Evolutionary conservation across 1,140 invertebrate species (phyloP).

Genomic region (Anadara kagoshimensis): DNA sequence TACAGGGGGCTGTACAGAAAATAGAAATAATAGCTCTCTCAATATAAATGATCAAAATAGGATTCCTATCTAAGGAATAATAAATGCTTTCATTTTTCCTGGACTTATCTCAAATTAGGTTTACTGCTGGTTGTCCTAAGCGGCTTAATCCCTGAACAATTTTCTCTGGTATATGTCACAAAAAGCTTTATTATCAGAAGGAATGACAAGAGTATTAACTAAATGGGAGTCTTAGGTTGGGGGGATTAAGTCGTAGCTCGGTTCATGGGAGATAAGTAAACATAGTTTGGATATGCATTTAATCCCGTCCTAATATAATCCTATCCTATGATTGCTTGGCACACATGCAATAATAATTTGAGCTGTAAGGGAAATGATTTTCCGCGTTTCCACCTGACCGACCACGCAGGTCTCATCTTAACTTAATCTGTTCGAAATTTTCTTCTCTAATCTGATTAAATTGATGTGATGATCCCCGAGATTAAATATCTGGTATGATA

Average conservation of each 20-base stretch:
- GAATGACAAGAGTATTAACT: background rate
- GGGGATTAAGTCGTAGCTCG: constrained; percentile 28
- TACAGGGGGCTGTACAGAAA: constrained; percentile 8
- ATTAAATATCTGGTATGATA: no score
- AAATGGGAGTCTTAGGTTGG: constrained; percentile 5
- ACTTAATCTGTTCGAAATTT: no score
- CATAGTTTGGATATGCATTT: constrained; percentile 39
- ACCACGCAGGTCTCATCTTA: no score
- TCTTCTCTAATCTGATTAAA: no score
- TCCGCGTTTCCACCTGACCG: no score
- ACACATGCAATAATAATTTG: constrained; percentile 49
- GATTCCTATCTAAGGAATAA: constrained; percentile 42
- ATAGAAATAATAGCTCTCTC: constrained; percentile 2
- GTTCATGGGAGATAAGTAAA: constrained; percentile 48
- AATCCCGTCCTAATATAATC: constrained; percentile 47
- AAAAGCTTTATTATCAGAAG: background rate
- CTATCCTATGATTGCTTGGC: constrained; percentile 36
- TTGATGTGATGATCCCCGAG: no score
- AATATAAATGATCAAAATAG: constrained; percentile 40
- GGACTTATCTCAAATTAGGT: constrained; percentile 41
- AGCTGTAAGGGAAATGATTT: constrained; percentile 4
- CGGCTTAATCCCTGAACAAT: no score
- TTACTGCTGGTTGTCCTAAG: constrained; percentile 6
- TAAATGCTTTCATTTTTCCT: constrained; percentile 33
- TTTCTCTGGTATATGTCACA: background rate